Base-by-base conservation (phyloP, 2,888 invertebrate species). In the Epinotia demarniana region DNA sequence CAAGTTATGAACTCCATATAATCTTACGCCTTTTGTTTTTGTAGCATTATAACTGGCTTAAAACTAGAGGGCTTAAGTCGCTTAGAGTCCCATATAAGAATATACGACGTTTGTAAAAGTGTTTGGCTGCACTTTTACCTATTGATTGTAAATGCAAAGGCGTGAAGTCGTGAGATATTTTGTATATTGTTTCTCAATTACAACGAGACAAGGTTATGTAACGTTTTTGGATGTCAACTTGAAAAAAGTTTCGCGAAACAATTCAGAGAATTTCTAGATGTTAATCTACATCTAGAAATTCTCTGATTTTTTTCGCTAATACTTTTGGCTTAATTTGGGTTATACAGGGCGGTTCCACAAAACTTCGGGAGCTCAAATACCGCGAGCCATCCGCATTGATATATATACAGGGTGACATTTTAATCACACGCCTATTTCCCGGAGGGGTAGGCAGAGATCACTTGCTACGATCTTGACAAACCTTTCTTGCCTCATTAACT, bases 111-210 rank as follows among this genome's bases (percentile, higher is more conserved):
- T 69, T 46, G 11, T 23, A 43, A 9, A 18, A 19, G 43, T 6
- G 13, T 9, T 33, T 8, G 13, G 43, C 43, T 68, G 46, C 60
- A 69, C 69, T 60, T 69, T 69, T 69, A 69, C 69, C 58, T 39
- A 69, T 69, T 69, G 69, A 60, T 23, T 69, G 60, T 27, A 46
- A 46, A 69, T 58, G 46, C 11, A n/a, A 12, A 68, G 58, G 46
- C 69, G 68, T 58, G 46, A 69, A 69, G 57, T 68, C 43, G 46
- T 39, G 58, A 23, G 58, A 33, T 67, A 53, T 67, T 68, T 55
- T 68, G 39, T 39, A 16, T 66, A 67, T 68, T 68, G 43, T 68
- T 68, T 68, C 57, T 43, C 33, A 27, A 49, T 64, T 33, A 33
- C 61, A 16, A 33, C 49, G 19, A 19, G 19, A 33, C 13, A 27